These are phyloP conservation scores for Hydrotaea diabolus DNA, from an alignment of 2,888 invertebrate species.

Conservation along the genomic window DNA sequence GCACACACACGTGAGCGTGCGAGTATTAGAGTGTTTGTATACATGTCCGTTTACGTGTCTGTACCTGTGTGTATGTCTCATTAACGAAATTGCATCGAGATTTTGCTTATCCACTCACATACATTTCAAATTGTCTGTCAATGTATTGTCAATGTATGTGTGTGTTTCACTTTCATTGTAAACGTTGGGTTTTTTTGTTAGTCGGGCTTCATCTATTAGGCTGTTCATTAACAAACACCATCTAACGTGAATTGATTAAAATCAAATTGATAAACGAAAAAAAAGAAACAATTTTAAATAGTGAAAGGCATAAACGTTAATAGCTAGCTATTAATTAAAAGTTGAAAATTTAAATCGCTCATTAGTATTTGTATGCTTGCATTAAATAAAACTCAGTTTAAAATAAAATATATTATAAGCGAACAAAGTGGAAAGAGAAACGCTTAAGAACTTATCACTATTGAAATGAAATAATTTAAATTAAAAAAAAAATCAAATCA, in stretches of 20 bases:
- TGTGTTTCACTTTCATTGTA: constrained; percentile 28
- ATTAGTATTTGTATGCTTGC: neutral
- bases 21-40: neutral
- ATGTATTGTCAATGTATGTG: constrained; percentile 11
- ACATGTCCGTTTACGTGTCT: constrained; percentile 3
- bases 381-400: neutral
- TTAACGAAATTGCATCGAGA: constrained; percentile 32
- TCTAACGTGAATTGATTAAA: neutral
- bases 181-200: neutral
- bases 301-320: neutral
- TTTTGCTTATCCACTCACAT: constrained; percentile 9
- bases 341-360: neutral
- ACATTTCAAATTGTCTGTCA: constrained; percentile 43
- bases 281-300: neutral
- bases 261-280: neutral
- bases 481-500: too few species aligned
- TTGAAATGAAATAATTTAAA: too few species aligned
- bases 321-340: constrained; percentile 4
- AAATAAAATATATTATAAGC: neutral
- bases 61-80: constrained; percentile 20
- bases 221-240: neutral
- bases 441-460: neutral
- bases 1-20: neutral
- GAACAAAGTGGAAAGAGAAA: neutral
- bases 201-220: neutral